Evolutionary conservation across 2,797 vertebrate genomes (phyloP), one percentile per base, ranked within the genome.

Genomic region (Distichodus sexfasciatus): DNA sequence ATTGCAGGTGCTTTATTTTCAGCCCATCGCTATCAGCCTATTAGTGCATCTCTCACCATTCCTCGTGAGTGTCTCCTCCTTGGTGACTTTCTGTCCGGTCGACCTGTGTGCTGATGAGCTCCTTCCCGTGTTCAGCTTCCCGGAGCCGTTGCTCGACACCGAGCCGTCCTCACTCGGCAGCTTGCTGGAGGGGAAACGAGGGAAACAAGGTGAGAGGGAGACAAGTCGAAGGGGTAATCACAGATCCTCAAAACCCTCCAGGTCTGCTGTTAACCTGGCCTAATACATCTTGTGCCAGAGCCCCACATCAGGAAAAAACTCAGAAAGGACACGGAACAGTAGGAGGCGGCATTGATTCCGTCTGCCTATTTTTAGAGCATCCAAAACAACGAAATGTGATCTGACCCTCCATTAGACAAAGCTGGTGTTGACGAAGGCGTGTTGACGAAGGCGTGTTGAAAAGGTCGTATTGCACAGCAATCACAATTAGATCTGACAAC

Each of bases 81-180:
- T 96, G 47, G 90, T 82, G 48, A 76, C 90, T 87, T 94, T 96
- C 82, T 87, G 91, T 36, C 90, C 91, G 61, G 88, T 86, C 12
- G 90, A 90, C 83, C 94, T 93, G 66, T 95, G 94, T 75, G 91
- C 92, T 0, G 94, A 94, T 23, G 88, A 90, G 89, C 87, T 93
- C 80, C 89, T 91, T 75, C 91, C 85, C 0, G 93, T 94, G 87
- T 95, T 97, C 82, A 93, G 91, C 89, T 98, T 98, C 76, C 91
- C 95, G 0, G 96, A 98, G 83, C 93, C 93, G 15, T 90, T 91
- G 85, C 95, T 99, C 81, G 94, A 92, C 89, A 96, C 87, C 51
- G 96, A 98, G 85, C 95, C 94, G 0, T 91, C 93, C 81, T 97
- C 96, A 64, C 96, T 98, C 73, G 94, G 94, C 86, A 96, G 94